Evolutionary conservation across 2,888 invertebrate genomes (phyloP).

Genomic region (Oscheius sp.): DNA sequence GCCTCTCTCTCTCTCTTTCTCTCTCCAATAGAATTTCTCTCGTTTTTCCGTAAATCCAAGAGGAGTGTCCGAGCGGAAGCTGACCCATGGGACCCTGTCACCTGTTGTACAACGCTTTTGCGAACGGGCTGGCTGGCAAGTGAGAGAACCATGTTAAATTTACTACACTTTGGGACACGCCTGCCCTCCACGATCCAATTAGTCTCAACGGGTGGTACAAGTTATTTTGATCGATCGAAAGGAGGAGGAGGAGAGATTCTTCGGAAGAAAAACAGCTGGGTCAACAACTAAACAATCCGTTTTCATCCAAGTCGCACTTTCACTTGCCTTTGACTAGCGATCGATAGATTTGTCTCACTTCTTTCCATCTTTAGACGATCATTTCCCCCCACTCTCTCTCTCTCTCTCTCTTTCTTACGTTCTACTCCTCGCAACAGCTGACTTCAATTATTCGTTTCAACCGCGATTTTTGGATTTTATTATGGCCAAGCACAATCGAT

Average conservation of each 20-base stretch:
- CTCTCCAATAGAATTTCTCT: background rate
- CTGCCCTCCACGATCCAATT: conserved; percentile 12
- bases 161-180: conserved; percentile 14
- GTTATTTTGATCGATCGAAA: conserved; percentile 1
- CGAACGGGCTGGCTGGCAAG: background rate
- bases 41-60: background rate
- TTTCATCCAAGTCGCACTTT: background rate
- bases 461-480: background rate
- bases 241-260: too few relatives aligned
- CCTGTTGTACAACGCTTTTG: conserved; percentile 21
- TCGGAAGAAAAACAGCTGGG: conserved; percentile 1
- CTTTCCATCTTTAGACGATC: background rate
- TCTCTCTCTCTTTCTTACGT: conserved; percentile 1
- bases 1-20: background rate
- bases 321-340: background rate
- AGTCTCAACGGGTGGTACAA: conserved; percentile 5
- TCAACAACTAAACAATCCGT: background rate
- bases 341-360: background rate
- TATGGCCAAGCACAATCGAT: too few relatives aligned
- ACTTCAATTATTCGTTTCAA: background rate
- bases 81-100: conserved; percentile 10
- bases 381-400: conserved; percentile 6
- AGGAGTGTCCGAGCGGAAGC: conserved; percentile 2
- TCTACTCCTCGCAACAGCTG: background rate
- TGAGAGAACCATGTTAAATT: background rate